phyloP scores from a whole-genome alignment of 2,797 vertebrate genomes.

The Poeciliopsis gracilis region DNA sequence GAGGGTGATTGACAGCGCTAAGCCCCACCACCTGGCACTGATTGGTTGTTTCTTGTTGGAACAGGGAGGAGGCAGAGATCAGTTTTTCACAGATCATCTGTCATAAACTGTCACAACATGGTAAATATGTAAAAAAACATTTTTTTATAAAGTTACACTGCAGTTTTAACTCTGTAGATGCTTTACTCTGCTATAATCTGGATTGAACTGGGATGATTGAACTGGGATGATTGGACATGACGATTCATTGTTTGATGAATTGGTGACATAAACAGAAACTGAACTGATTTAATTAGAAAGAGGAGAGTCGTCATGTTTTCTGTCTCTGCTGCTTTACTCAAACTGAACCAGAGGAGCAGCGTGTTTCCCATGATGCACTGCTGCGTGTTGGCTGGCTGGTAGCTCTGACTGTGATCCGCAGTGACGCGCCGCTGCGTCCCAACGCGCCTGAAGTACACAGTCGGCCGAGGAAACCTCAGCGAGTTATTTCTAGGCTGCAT shows the following conservation, averaged over 20 bases:
- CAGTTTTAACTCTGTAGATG: neutral
- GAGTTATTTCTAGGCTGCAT: conserved; percentile 32
- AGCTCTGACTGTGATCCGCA: conserved; percentile 59
- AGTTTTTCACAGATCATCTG: too few species aligned
- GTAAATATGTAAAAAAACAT: neutral
- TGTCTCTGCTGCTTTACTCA: conserved; percentile 17
- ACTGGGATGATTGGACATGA: neutral
- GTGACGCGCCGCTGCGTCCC: conserved; percentile 59
- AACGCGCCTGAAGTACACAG: conserved; percentile 54
- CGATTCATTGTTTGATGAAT: neutral
- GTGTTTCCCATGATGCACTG: conserved; percentile 33
- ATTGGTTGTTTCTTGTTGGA: too few species aligned
- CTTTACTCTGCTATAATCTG: neutral
- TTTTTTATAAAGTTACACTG: neutral
- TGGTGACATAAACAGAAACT: neutral
- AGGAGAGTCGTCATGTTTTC: neutral
- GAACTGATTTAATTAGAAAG: neutral
- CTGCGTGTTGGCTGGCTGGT: conserved; percentile 51
- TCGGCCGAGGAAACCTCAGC: neutral
- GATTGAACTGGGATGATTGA: neutral
- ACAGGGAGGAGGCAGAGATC: too few species aligned
- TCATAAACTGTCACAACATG: neutral
- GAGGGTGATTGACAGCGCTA: too few species aligned
- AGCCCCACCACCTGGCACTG: too few species aligned
- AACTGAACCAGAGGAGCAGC: conserved; percentile 35